Evolutionary conservation across 2,888 invertebrate species (phyloP).

Genomic region (Microdon myrmicae): DNA sequence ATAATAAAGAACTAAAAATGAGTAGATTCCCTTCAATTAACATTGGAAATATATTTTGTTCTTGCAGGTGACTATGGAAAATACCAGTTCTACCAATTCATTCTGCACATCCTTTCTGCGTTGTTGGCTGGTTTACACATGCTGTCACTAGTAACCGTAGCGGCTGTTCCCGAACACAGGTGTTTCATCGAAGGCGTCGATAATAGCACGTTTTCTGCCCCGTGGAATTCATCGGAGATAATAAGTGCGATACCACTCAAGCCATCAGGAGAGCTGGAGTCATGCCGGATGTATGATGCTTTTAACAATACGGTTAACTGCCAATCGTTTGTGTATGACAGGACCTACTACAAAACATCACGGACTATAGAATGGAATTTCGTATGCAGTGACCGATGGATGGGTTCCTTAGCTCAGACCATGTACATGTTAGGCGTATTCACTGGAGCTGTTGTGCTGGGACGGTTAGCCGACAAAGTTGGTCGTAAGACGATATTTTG

Average conservation of each 20-base stretch:
- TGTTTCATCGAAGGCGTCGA: slow-evolving; percentile 70
- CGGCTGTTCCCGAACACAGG: slow-evolving; percentile 80
- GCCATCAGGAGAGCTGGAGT: slow-evolving; percentile 71
- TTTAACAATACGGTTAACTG: slow-evolving; percentile 67
- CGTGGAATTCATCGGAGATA: slow-evolving; percentile 71
- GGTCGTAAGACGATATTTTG: slow-evolving; percentile 84
- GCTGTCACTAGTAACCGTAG: slow-evolving; percentile 82
- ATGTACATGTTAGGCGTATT: slow-evolving; percentile 83
- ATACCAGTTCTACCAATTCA: slow-evolving; percentile 82
- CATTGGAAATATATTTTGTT: background rate
- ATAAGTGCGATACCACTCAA: slow-evolving; percentile 71
- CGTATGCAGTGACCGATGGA: slow-evolving; percentile 83
- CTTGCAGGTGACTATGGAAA: slow-evolving; percentile 82
- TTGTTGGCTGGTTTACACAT: slow-evolving; percentile 83
- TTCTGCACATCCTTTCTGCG: slow-evolving; percentile 80
- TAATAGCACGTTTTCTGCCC: slow-evolving; percentile 67
- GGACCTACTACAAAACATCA: slow-evolving; percentile 77
- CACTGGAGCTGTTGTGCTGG: slow-evolving; percentile 80
- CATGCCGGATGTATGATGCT: slow-evolving; percentile 71
- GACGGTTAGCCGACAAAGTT: slow-evolving; percentile 81
- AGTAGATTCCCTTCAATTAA: too few species aligned
- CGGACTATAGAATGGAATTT: slow-evolving; percentile 85
- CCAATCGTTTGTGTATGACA: slow-evolving; percentile 76
- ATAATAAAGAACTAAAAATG: too few species aligned
- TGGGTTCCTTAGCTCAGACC: slow-evolving; percentile 82